Conservation (phyloP, 1,140 invertebrate genomes). For the Drosophila tsacasi region DNA sequence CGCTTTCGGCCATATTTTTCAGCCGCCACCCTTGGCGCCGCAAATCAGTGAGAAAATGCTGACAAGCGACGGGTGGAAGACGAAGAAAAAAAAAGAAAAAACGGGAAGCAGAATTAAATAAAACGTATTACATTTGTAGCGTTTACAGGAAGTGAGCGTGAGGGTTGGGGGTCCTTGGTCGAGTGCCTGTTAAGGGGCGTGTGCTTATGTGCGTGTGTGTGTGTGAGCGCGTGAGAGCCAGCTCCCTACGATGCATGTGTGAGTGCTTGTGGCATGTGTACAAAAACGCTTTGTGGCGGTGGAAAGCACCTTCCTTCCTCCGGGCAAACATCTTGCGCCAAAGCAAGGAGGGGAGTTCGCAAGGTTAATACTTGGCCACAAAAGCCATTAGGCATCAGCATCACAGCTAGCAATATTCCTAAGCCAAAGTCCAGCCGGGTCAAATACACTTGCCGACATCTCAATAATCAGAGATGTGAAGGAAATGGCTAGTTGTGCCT, state of each 20-base stretch:
- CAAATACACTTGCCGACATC: slow-evolving; percentile 59
- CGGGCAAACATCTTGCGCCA: slow-evolving; percentile 7
- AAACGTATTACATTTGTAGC: slow-evolving; percentile 83
- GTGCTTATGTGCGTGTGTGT: slow-evolving; percentile 13
- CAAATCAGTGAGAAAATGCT: slow-evolving; percentile 81
- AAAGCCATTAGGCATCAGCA: slow-evolving; percentile 69
- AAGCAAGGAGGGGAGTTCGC: slow-evolving; percentile 7
- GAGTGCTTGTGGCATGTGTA: slow-evolving; percentile 46
- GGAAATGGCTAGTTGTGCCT: not conserved
- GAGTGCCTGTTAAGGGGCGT: slow-evolving; percentile 52
- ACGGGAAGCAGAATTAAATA: slow-evolving; percentile 66
- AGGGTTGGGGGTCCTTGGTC: slow-evolving; percentile 35
- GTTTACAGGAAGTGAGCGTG: slow-evolving; percentile 62
- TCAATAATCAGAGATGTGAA: slow-evolving; percentile 36
- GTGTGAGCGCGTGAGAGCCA: slow-evolving; percentile 17
- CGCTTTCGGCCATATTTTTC: slow-evolving; percentile 58
- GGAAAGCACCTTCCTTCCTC: slow-evolving; percentile 47
- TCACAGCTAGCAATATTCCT: slow-evolving; percentile 34
- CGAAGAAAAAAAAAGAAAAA: slow-evolving; percentile 31
- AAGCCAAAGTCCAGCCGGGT: slow-evolving; percentile 57
- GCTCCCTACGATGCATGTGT: slow-evolving; percentile 18
- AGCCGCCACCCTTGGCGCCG: slow-evolving; percentile 60
- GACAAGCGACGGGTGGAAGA: slow-evolving; percentile 61
- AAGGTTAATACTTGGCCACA: slow-evolving; percentile 77
- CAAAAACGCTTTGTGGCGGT: slow-evolving; percentile 66